Evolutionary conservation across 2,888 invertebrate genomes (phyloP).

Genomic region (Oscheius sp.): DNA sequence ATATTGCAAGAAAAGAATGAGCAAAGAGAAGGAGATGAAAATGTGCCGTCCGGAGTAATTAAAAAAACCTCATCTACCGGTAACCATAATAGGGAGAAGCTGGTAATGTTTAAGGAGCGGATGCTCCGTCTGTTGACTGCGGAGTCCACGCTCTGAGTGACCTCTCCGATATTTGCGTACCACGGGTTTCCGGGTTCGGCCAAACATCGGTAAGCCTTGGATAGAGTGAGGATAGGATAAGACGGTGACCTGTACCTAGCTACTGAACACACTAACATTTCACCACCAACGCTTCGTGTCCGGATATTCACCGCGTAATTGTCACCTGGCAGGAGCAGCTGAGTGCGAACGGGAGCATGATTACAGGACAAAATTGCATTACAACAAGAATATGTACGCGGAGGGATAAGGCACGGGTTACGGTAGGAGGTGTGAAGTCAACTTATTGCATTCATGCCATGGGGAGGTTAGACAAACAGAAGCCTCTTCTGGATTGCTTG

Average conservation of each 20-base stretch:
- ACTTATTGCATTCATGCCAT: too few relatives aligned
- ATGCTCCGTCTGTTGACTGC: slow-evolving; percentile 31
- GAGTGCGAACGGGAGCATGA: slow-evolving; percentile 9
- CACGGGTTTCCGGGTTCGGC: slow-evolving; percentile 51
- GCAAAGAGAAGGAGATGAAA: too few relatives aligned
- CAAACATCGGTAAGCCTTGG: slow-evolving; percentile 41
- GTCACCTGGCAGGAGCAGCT: slow-evolving; percentile 20
- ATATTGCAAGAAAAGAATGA: too few relatives aligned
- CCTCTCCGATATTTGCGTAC: slow-evolving; percentile 45
- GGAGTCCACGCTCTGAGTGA: slow-evolving; percentile 48
- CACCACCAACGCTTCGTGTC: background rate
- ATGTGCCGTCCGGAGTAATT: too few relatives aligned
- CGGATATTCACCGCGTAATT: slow-evolving; percentile 13
- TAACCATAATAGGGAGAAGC: slow-evolving; percentile 13
- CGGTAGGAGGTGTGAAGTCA: background rate
- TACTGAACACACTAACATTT: background rate
- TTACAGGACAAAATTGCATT: slow-evolving; percentile 8
- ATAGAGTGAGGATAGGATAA: slow-evolving; percentile 29
- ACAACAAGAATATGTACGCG: too few relatives aligned
- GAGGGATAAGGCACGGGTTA: too few relatives aligned
- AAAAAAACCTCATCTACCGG: too few relatives aligned
- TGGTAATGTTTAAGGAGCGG: slow-evolving; percentile 30
- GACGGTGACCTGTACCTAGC: slow-evolving; percentile 13
- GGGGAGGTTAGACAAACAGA: too few relatives aligned
- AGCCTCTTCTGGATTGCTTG: too few relatives aligned